Conservation (phyloP, 2,797 vertebrate genomes). For the Crocidura indochinensis region DNA sequence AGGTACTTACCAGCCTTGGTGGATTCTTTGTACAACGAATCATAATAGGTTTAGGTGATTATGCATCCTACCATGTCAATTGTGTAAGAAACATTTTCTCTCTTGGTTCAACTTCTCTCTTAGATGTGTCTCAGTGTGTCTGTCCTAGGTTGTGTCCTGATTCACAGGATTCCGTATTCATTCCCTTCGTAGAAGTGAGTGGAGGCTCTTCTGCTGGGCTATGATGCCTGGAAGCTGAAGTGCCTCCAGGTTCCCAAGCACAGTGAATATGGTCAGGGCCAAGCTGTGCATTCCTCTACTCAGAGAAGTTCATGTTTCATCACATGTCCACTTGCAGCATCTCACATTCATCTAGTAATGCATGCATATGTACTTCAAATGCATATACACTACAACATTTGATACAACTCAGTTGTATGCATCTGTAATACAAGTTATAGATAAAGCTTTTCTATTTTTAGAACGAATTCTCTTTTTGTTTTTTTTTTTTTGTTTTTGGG, state of each 20-base stretch:
- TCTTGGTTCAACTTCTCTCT: conserved; percentile 17
- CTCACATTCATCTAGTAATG: conserved; percentile 37
- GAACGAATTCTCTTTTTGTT: no score
- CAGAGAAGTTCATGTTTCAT: conserved; percentile 14
- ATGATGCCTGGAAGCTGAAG: not conserved
- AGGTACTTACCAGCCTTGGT: no score
- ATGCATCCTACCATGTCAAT: conserved; percentile 41
- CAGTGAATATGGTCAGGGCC: not conserved
- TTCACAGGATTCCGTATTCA: not conserved
- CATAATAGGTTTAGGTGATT: conserved; percentile 9
- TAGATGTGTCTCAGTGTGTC: conserved; percentile 38
- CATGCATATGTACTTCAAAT: not conserved
- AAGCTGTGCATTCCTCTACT: conserved; percentile 10
- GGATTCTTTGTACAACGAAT: conserved; percentile 18
- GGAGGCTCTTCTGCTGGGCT: no score
- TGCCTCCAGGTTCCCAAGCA: conserved; percentile 10
- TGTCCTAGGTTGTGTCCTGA: conserved; percentile 2
- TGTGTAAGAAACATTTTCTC: conserved; percentile 16
- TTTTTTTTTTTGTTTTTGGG: no score
- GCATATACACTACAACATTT: no score
- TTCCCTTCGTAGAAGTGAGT: not conserved
- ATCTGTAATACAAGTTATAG: no score
- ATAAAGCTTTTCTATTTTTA: no score
- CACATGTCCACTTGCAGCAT: not conserved
- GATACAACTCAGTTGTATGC: no score